phyloP scores from a whole-genome alignment of 2,888 invertebrate species.

The Adelphocoris suturalis region DNA sequence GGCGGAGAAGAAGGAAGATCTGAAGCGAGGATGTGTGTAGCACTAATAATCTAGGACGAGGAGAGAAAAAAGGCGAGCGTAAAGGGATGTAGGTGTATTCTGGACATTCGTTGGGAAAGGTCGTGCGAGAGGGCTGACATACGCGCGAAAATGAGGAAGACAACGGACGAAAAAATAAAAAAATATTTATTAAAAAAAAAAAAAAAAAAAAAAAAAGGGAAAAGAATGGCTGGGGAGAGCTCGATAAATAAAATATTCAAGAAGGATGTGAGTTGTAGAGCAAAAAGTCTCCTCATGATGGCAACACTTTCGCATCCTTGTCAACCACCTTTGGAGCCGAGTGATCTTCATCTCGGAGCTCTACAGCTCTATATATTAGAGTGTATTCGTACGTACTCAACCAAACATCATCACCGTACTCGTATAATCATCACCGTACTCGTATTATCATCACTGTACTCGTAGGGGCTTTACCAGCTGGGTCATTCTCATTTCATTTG shows the following conservation, averaged over 20 bases:
- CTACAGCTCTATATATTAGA: no score
- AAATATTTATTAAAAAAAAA: neutral
- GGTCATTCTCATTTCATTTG: no score
- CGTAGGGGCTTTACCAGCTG: no score
- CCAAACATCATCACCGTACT: no score
- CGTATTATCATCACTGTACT: no score
- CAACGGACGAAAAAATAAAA: neutral
- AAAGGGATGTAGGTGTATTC: neutral
- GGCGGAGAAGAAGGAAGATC: neutral
- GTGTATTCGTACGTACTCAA: no score
- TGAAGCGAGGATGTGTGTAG: neutral
- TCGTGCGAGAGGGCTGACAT: no score
- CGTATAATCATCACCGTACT: no score
- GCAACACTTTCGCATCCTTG: slow-evolving; percentile 18
- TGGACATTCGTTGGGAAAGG: neutral
- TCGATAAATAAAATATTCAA: slow-evolving; percentile 30
- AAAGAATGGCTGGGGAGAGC: neutral
- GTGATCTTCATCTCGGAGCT: no score
- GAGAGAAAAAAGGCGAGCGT: neutral
- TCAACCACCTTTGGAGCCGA: neutral
- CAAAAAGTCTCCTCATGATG: slow-evolving; percentile 10
- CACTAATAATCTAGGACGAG: slow-evolving; percentile 16
- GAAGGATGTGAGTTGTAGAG: slow-evolving; percentile 18
- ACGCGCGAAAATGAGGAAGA: neutral
- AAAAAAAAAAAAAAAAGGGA: neutral